Conservation (phyloP, 2,888 invertebrate species). For the Prosapia bicincta region DNA sequence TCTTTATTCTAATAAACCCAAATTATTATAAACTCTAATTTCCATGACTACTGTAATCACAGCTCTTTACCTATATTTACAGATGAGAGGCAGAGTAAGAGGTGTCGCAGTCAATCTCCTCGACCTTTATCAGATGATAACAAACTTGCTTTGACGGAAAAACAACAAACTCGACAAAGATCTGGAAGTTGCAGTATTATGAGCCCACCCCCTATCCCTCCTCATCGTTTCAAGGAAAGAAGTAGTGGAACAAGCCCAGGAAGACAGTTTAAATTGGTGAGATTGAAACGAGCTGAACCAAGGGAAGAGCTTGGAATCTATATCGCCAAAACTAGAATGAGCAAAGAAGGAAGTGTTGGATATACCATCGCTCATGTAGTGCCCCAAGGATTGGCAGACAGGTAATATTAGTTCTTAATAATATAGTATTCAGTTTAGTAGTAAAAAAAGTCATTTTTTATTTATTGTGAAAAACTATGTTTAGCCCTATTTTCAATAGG, state of each 20-base stretch:
- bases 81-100: constrained; percentile 10
- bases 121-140: constrained; percentile 7
- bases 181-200: not conserved
- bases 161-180: constrained; percentile 4
- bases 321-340: constrained; percentile 62
- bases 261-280: constrained; percentile 49
- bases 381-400: constrained; percentile 65
- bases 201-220: constrained; percentile 33
- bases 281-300: constrained; percentile 54
- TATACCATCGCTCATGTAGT: constrained; percentile 69
- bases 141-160: not conserved
- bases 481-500: too few species aligned
- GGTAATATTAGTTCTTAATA: constrained; percentile 53
- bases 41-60: too few species aligned
- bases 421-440: too few species aligned
- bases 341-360: constrained; percentile 58
- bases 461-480: too few species aligned
- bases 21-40: too few species aligned
- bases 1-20: too few species aligned
- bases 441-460: too few species aligned
- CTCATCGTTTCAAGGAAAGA: constrained; percentile 19
- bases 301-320: constrained; percentile 67
- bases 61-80: not conserved
- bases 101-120: constrained; percentile 12
- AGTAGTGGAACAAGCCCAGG: constrained; percentile 16